These are phyloP conservation scores for Furcula furcula DNA, from an alignment of 2,888 invertebrate genomes.

Conservation along the genomic window DNA sequence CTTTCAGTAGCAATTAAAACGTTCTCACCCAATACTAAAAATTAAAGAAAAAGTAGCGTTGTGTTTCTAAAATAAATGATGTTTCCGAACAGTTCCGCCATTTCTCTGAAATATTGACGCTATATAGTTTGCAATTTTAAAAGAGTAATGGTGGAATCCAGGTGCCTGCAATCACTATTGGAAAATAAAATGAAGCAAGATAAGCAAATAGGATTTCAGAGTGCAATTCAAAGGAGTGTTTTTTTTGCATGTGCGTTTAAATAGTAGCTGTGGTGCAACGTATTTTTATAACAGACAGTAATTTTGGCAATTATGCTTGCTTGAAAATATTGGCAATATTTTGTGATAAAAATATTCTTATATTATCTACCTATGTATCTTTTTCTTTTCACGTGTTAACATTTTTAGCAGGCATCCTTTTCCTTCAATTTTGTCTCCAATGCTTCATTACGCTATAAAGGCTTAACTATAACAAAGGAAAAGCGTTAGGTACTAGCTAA, in stretches of 20 bases:
- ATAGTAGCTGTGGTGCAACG: no score
- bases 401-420: no score
- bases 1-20: not conserved
- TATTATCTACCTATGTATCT: no score
- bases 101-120: constrained; percentile 61
- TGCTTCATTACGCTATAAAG: no score
- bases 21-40: not conserved
- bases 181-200: constrained; percentile 56
- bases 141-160: constrained; percentile 64
- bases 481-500: no score
- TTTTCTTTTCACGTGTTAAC: no score
- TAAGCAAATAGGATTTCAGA: constrained; percentile 39
- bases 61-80: constrained; percentile 41
- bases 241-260: not conserved
- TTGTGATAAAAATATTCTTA: no score
- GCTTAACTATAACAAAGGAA: no score
- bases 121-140: constrained; percentile 66
- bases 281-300: no score
- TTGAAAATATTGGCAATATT: no score
- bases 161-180: constrained; percentile 65
- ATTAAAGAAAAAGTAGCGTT: constrained; percentile 18
- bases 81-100: constrained; percentile 49
- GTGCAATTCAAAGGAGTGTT: constrained; percentile 15
- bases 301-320: no score
- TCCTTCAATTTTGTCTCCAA: no score